Percentiles rank a stretch among this genome's conserved stretches.
Conservation (phyloP, 2,888 invertebrate species). For the Cantharis lateralis region DNA sequence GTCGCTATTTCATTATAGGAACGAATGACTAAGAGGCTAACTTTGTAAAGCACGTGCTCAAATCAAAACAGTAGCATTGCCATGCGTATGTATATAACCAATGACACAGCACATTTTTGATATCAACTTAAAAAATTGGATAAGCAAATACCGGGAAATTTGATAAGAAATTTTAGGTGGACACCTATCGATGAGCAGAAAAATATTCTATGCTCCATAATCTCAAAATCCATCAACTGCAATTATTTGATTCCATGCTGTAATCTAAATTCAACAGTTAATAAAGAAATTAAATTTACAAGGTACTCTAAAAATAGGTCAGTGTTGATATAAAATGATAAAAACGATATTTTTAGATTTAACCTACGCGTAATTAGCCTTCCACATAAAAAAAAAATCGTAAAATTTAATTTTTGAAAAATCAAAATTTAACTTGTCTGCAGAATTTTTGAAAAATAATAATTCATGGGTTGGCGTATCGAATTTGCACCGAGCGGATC, state of each 20-base stretch:
- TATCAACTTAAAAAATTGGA: constrained; percentile 17
- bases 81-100: constrained; percentile 18
- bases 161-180: background rate
- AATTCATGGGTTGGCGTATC: background rate
- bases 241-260: background rate
- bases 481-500: background rate
- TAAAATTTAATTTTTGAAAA: background rate
- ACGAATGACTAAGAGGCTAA: constrained; percentile 14
- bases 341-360: background rate
- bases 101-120: constrained; percentile 27
- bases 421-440: no score
- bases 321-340: background rate
- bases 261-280: background rate
- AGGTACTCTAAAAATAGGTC: background rate
- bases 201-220: background rate
- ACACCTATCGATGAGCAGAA: background rate
- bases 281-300: background rate
- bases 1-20: constrained; percentile 15
- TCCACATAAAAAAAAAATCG: background rate
- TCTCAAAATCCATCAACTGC: background rate
- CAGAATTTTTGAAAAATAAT: no score
- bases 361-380: background rate
- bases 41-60: constrained; percentile 25
- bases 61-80: constrained; percentile 11
- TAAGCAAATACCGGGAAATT: background rate